Conservation (phyloP, 2,113 vertebrate genomes). For the Odontophorus gujanensis region DNA sequence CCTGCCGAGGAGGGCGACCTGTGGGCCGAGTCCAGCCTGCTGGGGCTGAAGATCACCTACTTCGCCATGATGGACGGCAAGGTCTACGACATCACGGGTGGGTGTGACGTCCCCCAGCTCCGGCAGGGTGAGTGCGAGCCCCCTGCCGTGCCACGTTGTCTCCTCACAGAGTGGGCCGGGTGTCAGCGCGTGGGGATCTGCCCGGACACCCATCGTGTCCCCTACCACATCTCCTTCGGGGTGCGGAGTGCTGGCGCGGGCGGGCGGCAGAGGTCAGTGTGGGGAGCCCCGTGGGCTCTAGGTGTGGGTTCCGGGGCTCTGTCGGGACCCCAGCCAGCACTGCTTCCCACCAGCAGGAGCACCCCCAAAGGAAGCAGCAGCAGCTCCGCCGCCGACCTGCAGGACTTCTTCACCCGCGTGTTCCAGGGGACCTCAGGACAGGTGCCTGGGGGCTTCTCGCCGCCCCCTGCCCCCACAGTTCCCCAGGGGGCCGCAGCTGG, state of each 20-base stretch:
- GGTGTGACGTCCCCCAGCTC: conserved; percentile 66
- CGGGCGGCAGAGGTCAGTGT: conserved; percentile 83
- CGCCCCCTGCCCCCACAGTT: conserved; percentile 56
- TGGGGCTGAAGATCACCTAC: conserved; percentile 94
- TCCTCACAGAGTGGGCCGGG: conserved; percentile 91
- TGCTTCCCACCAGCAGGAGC: conserved; percentile 64
- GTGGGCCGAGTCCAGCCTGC: conserved; percentile 96
- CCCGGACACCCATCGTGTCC: conserved; percentile 92
- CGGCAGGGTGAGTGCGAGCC: neutral
- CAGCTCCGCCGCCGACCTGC: conserved; percentile 84
- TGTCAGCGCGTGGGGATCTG: conserved; percentile 92
- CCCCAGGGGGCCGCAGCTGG: conserved; percentile 55
- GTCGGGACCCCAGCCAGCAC: neutral
- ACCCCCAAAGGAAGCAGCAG: conserved; percentile 77
- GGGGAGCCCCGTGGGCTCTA: fast-evolving
- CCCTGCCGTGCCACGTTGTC: fast-evolving
- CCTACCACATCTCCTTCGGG: conserved; percentile 94
- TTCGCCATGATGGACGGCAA: conserved; percentile 93
- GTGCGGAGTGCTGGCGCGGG: conserved; percentile 80
- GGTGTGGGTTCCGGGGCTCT: neutral
- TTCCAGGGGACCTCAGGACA: conserved; percentile 86
- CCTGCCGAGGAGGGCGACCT: conserved; percentile 92
- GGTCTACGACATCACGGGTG: conserved; percentile 95
- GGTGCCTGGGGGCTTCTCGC: conserved; percentile 86
- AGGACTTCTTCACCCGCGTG: conserved; percentile 89